phyloP scores from a whole-genome alignment of 2,888 invertebrate genomes.

The Dinocampus coccinellae region DNA sequence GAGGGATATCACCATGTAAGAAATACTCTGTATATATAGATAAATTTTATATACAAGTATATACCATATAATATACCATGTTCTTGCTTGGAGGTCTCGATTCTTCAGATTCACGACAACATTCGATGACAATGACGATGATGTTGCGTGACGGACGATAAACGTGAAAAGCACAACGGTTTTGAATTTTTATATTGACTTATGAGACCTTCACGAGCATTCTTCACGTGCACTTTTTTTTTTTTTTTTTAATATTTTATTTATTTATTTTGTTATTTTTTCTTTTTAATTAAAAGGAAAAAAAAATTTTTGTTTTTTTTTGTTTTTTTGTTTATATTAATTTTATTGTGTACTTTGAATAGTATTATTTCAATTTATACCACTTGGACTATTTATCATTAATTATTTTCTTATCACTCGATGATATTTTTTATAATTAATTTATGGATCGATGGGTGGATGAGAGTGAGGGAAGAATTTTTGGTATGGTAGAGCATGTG shows the following conservation, averaged over 20 bases:
- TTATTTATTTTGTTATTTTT: not conserved
- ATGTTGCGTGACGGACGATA: constrained; percentile 14
- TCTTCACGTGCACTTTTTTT: constrained; percentile 6
- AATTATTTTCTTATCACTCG: not conserved
- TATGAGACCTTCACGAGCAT: constrained; percentile 24
- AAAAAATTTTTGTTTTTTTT: too few species aligned
- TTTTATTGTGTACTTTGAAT: too few species aligned
- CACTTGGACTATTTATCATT: not conserved
- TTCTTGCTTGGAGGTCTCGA: constrained; percentile 25
- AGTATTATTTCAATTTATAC: too few species aligned
- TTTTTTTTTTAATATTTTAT: not conserved
- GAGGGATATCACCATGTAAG: constrained; percentile 31
- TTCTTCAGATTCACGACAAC: not conserved
- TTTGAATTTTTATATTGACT: not conserved
- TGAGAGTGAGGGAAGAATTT: too few species aligned
- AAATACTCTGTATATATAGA: too few species aligned
- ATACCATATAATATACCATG: not conserved
- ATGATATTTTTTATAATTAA: not conserved
- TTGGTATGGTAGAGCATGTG: too few species aligned
- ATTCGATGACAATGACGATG: not conserved
- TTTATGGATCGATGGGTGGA: not conserved
- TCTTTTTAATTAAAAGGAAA: too few species aligned
- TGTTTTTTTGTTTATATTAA: too few species aligned
- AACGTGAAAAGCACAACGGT: constrained; percentile 24
- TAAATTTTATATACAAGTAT: too few species aligned